Evolutionary conservation across 2,113 vertebrate genomes (phyloP), one percentile per base, ranked within the genome.

Genomic region (Oncorhynchus clarkii): DNA sequence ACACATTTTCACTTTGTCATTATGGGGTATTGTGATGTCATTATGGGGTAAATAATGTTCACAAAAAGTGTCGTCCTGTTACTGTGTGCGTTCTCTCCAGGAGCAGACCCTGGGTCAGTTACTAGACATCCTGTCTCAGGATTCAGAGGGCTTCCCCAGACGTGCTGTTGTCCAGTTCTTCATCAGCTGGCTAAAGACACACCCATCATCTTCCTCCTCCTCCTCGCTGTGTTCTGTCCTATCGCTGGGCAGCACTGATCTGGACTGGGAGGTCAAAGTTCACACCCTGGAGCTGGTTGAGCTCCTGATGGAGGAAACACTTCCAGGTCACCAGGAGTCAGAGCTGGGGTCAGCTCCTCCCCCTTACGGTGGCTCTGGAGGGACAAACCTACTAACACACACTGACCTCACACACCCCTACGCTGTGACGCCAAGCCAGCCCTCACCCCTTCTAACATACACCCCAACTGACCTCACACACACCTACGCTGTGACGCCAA

Each of bases 211-310:
- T 1, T 71, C 78, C 51, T 18, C 82, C 7, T 82, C 89, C 77
- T 77, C n/a, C 11, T 92, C 93, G 4, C 80, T 97, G 16, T 89
- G 90, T 54, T 18, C 82, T 0, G 92, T 93, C 67, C 87, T 99
- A 69, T 92, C 89, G 26, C 88, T 60, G 0, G 95, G 93, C 59
- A 87, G 92, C 67, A 78, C 3, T 0, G 96, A 99, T 79, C 91
- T 95, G 75, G 98, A 99, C 92, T 99, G 98, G 98, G 97, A 99
- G 87, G 97, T 99, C 72, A 96, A 97, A 83, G 90, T 94, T 18
- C 89, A 95, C 81, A 95, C 94, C 0, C 85, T 99, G 83, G 94
- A 97, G 74, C 85, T 99, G 83, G 92, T 92, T 0, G 77, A 90
- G 67, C 84, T 87, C 72, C 94, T 97, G 67, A 85, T 93, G 70